A percentile compares a stretch with the other conserved stretches of the same genome.
These are phyloP conservation scores for Fopius arisanus DNA, from an alignment of 1,140 invertebrate species.

Conservation along the genomic window DNA sequence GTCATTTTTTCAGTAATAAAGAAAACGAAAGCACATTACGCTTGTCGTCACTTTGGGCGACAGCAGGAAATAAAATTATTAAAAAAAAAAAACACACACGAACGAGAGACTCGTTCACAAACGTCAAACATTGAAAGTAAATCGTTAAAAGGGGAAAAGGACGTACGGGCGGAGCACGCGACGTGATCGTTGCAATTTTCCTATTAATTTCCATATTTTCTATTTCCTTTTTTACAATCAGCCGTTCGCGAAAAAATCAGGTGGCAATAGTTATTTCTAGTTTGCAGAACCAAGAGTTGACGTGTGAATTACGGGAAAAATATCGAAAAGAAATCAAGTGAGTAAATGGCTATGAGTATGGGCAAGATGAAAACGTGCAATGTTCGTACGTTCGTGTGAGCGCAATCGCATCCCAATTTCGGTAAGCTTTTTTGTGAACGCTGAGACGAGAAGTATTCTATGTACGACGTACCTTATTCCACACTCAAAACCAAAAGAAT, in stretches of 20 bases:
- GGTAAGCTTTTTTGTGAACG: slow-evolving; percentile 35
- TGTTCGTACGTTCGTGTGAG: slow-evolving; percentile 48
- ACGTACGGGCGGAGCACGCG: slow-evolving; percentile 42
- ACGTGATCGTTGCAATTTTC: neutral
- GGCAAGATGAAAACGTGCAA: slow-evolving; percentile 36
- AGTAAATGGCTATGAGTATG: slow-evolving; percentile 11
- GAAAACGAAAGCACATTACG: neutral
- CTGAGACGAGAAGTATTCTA: slow-evolving; percentile 47
- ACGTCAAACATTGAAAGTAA: slow-evolving; percentile 34
- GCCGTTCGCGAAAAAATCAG: neutral
- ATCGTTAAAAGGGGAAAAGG: slow-evolving; percentile 30
- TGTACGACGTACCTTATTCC: slow-evolving; percentile 58
- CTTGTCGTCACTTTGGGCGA: neutral
- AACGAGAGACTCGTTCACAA: slow-evolving; percentile 29
- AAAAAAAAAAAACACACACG: slow-evolving; percentile 3
- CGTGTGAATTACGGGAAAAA: neutral
- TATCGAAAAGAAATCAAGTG: slow-evolving; percentile 23
- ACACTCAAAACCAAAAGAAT: slow-evolving; percentile 26
- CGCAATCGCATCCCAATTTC: slow-evolving; percentile 47
- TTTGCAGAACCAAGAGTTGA: too few species aligned
- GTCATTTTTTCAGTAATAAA: neutral
- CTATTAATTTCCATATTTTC: neutral
- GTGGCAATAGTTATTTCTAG: too few species aligned
- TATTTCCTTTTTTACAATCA: neutral
- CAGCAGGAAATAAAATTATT: neutral